Evolutionary conservation across 2,888 invertebrate genomes (phyloP).

Genomic region (Torymus aiolomorphi): DNA sequence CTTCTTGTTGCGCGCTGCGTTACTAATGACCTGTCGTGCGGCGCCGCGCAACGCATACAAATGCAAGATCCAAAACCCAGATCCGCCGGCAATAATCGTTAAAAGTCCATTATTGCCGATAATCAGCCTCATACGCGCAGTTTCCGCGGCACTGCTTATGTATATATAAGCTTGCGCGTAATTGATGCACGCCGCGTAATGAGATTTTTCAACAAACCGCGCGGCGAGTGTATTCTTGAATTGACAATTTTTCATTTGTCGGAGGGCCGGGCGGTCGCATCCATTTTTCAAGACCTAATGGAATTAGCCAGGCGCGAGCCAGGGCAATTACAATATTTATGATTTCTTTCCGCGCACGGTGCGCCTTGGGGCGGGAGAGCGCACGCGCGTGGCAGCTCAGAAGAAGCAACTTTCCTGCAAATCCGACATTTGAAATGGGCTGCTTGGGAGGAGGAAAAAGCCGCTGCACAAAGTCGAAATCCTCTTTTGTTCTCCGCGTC

Average conservation of each 20-base stretch:
- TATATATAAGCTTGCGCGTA: conserved; percentile 14
- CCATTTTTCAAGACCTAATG: background rate
- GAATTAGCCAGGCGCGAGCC: background rate
- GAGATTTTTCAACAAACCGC: conserved; percentile 9
- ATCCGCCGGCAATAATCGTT: conserved; percentile 14
- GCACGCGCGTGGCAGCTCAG: background rate
- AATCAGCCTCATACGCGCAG: background rate
- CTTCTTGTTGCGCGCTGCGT: no score
- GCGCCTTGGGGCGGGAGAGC: background rate
- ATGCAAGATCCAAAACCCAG: no score
- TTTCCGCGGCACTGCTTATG: background rate
- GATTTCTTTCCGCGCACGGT: background rate
- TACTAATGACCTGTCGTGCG: background rate
- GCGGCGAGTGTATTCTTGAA: conserved; percentile 5
- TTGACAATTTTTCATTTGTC: background rate
- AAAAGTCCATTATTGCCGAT: conserved; percentile 28
- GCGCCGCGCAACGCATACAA: no score
- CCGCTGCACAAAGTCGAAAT: no score
- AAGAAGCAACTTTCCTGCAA: background rate
- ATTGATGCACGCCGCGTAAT: conserved; percentile 18
- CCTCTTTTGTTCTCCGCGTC: no score
- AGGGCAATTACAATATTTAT: conserved; percentile 46
- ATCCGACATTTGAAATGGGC: background rate
- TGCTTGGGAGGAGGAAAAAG: no score
- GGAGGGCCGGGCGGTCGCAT: background rate